These are phyloP conservation scores for Mirounga angustirostris DNA, from an alignment of 2,113 vertebrate genomes.

Conservation along the genomic window DNA sequence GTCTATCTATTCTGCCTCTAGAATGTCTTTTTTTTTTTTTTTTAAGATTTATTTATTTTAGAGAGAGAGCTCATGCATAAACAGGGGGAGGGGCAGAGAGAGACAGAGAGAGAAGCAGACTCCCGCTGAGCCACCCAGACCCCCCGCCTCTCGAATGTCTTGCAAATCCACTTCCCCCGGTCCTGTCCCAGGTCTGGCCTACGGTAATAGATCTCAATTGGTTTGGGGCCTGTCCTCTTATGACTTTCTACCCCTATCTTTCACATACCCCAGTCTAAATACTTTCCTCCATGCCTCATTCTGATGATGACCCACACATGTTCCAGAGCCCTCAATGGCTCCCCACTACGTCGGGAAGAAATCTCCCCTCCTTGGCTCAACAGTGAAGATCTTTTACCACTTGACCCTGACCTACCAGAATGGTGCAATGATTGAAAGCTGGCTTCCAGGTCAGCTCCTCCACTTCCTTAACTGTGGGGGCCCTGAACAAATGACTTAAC, in stretches of 20 bases:
- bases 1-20: background rate
- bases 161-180: background rate
- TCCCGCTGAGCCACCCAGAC: background rate
- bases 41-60: background rate
- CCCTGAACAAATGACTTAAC: background rate
- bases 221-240: background rate
- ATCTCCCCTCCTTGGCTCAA: background rate
- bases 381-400: background rate
- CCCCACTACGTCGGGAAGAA: background rate
- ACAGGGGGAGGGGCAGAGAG: background rate
- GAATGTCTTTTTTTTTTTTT: background rate
- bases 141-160: background rate
- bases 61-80: background rate
- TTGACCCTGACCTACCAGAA: background rate
- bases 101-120: background rate
- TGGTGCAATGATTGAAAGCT: background rate
- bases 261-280: background rate
- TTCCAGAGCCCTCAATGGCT: background rate
- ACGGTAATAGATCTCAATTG: background rate
- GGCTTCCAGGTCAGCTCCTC: background rate
- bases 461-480: background rate
- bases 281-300: background rate
- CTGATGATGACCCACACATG: background rate
- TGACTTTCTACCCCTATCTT: background rate
- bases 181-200: background rate